A percentile compares a stretch with the other conserved stretches of the same genome.
These are phyloP conservation scores for Brotula barbata DNA, from an alignment of 2,797 vertebrate species.

Conservation along the genomic window DNA sequence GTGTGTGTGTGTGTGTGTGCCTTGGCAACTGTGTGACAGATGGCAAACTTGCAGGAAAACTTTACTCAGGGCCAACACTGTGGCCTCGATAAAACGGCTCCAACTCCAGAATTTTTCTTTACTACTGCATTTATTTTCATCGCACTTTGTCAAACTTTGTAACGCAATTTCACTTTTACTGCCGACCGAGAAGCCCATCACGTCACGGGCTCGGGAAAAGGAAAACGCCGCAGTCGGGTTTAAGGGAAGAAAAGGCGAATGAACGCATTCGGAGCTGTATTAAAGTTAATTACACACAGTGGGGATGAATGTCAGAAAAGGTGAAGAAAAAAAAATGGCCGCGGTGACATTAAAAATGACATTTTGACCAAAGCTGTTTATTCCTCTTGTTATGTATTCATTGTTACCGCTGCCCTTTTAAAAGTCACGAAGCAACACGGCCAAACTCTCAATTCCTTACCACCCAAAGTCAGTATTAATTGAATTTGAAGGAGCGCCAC, in stretches of 20 bases:
- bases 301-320: conserved; percentile 31
- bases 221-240: no score
- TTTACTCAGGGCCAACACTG: conserved; percentile 26
- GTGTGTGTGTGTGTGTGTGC: conserved; percentile 18
- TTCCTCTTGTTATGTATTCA: conserved; percentile 40
- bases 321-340: conserved; percentile 23
- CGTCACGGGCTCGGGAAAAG: no score
- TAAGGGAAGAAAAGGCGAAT: no score
- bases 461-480: conserved; percentile 69
- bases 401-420: conserved; percentile 60
- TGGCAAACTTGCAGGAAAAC: conserved; percentile 36
- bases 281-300: conserved; percentile 17
- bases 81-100: conserved; percentile 47
- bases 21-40: conserved; percentile 31
- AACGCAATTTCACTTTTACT: conserved; percentile 31
- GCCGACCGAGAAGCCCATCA: conserved; percentile 12
- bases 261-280: neutral
- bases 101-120: conserved; percentile 28
- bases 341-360: conserved; percentile 62
- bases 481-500: conserved; percentile 69
- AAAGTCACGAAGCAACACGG: conserved; percentile 38
- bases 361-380: conserved; percentile 60
- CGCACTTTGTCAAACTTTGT: conserved; percentile 24
- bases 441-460: conserved; percentile 41
- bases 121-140: conserved; percentile 17